Conservation (phyloP, 2,797 vertebrate species). For the Malurus splendens region DNA sequence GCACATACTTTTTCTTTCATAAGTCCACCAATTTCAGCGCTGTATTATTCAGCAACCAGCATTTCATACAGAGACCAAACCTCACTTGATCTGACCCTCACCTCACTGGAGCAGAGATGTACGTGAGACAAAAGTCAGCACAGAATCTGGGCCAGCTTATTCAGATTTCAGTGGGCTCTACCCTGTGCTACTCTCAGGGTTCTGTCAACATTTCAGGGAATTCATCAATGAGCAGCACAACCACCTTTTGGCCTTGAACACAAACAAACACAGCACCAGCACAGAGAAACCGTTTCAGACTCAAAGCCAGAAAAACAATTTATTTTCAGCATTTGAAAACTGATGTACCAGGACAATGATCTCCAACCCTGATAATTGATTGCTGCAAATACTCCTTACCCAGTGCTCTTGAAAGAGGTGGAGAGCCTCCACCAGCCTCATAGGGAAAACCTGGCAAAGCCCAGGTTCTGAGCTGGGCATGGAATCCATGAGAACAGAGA, state of each 20-base stretch:
- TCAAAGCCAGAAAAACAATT: neutral
- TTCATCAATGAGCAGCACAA: conserved; percentile 5
- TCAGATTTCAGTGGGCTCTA: neutral
- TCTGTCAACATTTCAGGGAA: neutral
- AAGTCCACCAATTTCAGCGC: neutral
- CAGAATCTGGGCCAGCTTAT: neutral
- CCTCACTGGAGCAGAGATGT: neutral
- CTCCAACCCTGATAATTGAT: neutral
- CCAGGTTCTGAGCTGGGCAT: neutral
- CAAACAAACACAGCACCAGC: neutral
- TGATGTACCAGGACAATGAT: neutral
- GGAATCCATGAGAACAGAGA: neutral
- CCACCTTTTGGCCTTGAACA: conserved; percentile 4
- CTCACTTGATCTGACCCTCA: neutral
- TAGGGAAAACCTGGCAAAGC: neutral
- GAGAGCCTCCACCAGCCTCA: neutral
- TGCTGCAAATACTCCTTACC: neutral
- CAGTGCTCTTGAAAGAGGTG: neutral
- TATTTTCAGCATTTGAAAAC: conserved; percentile 15
- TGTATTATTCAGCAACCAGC: neutral
- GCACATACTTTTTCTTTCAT: neutral
- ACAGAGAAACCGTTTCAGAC: neutral
- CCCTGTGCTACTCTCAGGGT: neutral
- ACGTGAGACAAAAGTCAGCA: neutral
- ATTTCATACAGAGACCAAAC: neutral